Percentiles rank a stretch among this genome's conserved stretches.
These are phyloP conservation scores for Psix sp. DNA, from an alignment of 1,140 invertebrate genomes.

Conservation along the genomic window DNA sequence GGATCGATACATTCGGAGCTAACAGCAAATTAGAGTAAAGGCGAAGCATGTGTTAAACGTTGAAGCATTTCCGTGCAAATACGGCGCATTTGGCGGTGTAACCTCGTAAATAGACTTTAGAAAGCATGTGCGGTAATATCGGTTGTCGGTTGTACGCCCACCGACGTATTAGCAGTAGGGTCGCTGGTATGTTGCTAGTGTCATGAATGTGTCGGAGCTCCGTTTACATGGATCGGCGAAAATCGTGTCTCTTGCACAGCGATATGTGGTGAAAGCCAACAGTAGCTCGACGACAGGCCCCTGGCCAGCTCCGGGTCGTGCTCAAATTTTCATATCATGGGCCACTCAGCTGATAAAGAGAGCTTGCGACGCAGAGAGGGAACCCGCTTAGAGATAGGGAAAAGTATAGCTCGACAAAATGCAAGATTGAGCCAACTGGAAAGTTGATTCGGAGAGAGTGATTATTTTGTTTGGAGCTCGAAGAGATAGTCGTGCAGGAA, in stretches of 20 bases:
- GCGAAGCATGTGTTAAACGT: constrained; percentile 10
- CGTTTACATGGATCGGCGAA: constrained; percentile 34
- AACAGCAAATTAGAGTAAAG: too few relatives aligned
- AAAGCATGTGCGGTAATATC: constrained; percentile 56
- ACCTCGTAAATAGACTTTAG: constrained; percentile 54
- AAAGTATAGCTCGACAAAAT: constrained; percentile 36
- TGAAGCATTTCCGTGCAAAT: constrained; percentile 6
- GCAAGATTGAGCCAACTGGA: constrained; percentile 41
- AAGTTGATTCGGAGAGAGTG: constrained; percentile 56
- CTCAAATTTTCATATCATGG: constrained; percentile 27
- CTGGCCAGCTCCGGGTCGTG: constrained; percentile 4
- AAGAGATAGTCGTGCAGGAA: constrained; percentile 37
- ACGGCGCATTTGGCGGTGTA: constrained; percentile 41
- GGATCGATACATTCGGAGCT: too few relatives aligned
- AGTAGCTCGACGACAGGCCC: too few relatives aligned
- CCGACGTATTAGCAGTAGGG: constrained; percentile 19
- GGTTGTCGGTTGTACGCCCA: constrained; percentile 44
- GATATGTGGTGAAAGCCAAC: constrained; percentile 25
- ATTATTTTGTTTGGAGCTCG: constrained; percentile 49
- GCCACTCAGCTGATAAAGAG: too few relatives aligned
- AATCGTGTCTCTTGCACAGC: constrained; percentile 29
- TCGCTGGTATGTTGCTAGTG: constrained; percentile 19
- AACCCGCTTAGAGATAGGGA: constrained; percentile 30
- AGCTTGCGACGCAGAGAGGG: neutral
- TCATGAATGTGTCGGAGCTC: neutral